These are phyloP conservation scores for Psammodynastes pulverulentus DNA, from an alignment of 2,113 vertebrate species.

Conservation along the genomic window DNA sequence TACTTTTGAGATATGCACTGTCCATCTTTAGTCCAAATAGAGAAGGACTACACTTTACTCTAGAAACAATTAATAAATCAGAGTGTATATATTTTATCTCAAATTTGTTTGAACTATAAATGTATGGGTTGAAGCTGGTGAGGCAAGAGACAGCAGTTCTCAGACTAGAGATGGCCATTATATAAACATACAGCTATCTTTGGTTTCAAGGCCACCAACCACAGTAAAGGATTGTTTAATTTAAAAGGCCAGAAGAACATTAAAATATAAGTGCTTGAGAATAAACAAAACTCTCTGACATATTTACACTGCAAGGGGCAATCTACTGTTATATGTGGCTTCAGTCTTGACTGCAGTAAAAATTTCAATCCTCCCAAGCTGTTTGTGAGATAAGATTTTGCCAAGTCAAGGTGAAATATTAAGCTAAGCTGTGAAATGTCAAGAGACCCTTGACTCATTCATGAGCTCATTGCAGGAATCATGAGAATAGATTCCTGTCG, in stretches of 20 bases:
- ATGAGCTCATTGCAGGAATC: neutral
- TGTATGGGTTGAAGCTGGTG: neutral
- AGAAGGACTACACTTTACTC: neutral
- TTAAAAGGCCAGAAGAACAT: neutral
- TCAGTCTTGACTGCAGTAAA: neutral
- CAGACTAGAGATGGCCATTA: neutral
- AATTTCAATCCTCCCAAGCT: neutral
- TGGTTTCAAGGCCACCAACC: neutral
- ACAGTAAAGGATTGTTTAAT: neutral
- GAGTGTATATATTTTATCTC: neutral
- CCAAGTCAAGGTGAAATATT: neutral
- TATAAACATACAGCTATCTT: neutral
- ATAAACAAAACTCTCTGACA: neutral
- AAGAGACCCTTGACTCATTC: neutral
- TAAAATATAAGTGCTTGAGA: neutral
- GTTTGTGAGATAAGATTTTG: neutral
- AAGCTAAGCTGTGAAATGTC: neutral
- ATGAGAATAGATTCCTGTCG: neutral
- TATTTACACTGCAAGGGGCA: neutral
- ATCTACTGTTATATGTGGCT: neutral
- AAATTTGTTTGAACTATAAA: neutral
- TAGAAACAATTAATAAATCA: neutral
- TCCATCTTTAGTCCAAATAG: neutral
- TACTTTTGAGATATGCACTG: neutral
- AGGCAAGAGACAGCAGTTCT: neutral